Percentiles rank a stretch among this genome's conserved stretches.
These are phyloP conservation scores for Acipenser oxyrinchus DNA, from an alignment of 2,797 vertebrate species.

Conservation along the genomic window DNA sequence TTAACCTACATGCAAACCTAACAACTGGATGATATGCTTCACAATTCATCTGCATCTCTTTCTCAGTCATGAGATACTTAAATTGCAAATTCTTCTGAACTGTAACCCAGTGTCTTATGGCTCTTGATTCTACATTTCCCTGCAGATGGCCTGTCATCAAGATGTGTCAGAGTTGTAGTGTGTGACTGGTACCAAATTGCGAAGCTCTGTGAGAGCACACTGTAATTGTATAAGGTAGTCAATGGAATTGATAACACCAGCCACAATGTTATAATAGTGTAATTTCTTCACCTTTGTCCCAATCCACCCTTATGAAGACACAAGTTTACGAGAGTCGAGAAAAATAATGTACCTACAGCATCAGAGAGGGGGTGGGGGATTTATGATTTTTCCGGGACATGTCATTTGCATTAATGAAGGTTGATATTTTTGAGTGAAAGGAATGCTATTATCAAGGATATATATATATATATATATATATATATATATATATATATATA, in stretches of 20 bases:
- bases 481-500: too few species aligned
- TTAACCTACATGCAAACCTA: constrained; percentile 49
- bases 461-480: too few species aligned
- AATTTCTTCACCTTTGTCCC: not conserved
- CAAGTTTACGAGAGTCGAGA: not conserved
- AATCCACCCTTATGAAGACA: constrained; percentile 1
- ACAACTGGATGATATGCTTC: constrained; percentile 35
- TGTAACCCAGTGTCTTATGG: constrained; percentile 60
- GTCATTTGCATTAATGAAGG: not conserved
- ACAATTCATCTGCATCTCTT: constrained; percentile 37
- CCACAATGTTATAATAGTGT: constrained; percentile 1
- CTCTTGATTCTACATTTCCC: constrained; percentile 62
- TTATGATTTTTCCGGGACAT: not conserved
- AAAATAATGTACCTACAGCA: not conserved
- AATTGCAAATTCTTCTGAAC: constrained; percentile 68
- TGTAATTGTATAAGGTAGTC: constrained; percentile 23
- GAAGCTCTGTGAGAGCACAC: constrained; percentile 31
- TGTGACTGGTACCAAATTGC: constrained; percentile 36
- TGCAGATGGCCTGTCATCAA: constrained; percentile 50
- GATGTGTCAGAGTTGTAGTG: constrained; percentile 44
- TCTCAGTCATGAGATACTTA: constrained; percentile 46
- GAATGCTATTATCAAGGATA: too few species aligned
- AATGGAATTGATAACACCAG: constrained; percentile 12
- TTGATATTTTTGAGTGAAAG: not conserved
- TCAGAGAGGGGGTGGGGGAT: not conserved